Evolutionary conservation across 2,888 invertebrate genomes (phyloP).

Genomic region (Rhopalosiphum nymphaeae): DNA sequence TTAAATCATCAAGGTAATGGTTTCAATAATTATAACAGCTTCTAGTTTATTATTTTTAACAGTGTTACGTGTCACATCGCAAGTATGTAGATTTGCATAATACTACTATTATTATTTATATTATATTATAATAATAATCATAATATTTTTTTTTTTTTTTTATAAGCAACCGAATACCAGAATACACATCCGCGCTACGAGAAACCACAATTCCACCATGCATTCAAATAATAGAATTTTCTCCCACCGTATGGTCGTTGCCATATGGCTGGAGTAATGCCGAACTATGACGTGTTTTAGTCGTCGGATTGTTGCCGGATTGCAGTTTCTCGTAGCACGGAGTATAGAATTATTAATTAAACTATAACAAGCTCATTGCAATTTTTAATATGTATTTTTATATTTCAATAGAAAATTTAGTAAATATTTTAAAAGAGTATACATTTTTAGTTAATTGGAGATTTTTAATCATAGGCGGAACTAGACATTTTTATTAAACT

Average conservation of each 20-base stretch:
- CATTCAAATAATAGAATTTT: too few relatives aligned
- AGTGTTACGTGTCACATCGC: neutral
- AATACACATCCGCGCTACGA: too few relatives aligned
- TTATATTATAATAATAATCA: neutral
- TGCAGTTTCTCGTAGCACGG: too few relatives aligned
- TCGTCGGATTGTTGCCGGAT: too few relatives aligned
- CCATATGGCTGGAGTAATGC: too few relatives aligned
- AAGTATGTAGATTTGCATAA: conserved; percentile 4
- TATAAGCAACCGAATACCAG: neutral
- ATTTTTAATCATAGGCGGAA: neutral
- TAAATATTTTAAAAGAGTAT: neutral
- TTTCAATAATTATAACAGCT: neutral
- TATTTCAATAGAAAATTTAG: neutral
- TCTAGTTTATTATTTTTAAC: conserved; percentile 19
- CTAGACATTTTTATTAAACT: too few relatives aligned
- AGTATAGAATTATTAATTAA: neutral
- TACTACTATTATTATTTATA: too few relatives aligned
- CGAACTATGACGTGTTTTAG: too few relatives aligned
- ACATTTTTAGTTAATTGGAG: neutral
- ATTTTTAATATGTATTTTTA: neutral
- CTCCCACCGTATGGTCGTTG: too few relatives aligned
- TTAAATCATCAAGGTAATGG: neutral
- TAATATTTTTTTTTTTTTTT: neutral
- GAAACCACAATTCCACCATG: too few relatives aligned
- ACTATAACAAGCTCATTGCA: conserved; percentile 13